Percentiles rank a stretch among this genome's conserved stretches.
Evolutionary conservation across 2,888 invertebrate species (phyloP).

Genomic region (Ophion obscuratus): DNA sequence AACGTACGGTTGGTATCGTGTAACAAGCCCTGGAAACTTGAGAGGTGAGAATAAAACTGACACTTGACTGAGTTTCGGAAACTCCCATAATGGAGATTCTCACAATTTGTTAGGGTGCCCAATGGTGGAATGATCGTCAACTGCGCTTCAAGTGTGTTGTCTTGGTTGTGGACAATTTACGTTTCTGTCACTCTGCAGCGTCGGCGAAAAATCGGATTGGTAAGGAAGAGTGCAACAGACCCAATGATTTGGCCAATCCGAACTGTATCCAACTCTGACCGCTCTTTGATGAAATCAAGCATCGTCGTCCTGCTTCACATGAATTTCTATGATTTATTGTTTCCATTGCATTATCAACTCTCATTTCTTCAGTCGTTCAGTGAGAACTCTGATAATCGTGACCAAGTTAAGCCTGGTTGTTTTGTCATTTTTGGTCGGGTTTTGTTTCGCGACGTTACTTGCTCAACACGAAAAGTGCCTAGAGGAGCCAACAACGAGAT

Average conservation of each 20-base stretch:
- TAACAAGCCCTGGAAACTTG: neutral
- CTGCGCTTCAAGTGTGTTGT: conserved; percentile 81
- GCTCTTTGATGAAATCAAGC: too few relatives aligned
- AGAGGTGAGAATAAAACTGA: conserved; percentile 45
- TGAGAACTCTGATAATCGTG: conserved; percentile 39
- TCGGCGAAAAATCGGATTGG: too few relatives aligned
- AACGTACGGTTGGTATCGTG: neutral
- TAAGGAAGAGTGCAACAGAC: too few relatives aligned
- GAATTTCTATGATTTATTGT: neutral
- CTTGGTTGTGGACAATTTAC: conserved; percentile 29
- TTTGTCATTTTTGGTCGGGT: conserved; percentile 39
- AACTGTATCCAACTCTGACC: too few relatives aligned
- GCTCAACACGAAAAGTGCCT: conserved; percentile 33
- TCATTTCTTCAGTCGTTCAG: too few relatives aligned
- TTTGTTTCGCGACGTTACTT: conserved; percentile 51
- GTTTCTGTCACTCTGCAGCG: neutral
- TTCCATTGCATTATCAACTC: neutral
- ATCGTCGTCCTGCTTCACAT: too few relatives aligned
- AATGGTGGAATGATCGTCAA: conserved; percentile 83
- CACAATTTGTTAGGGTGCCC: conserved; percentile 80
- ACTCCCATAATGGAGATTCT: conserved; percentile 80
- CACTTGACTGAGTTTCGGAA: conserved; percentile 70
- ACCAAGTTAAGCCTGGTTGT: conserved; percentile 8
- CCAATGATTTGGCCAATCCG: too few relatives aligned
- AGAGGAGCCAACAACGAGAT: conserved; percentile 31